Evolutionary conservation across 2,888 invertebrate species (phyloP).

Genomic region (Dorcus parallelipipedus): DNA sequence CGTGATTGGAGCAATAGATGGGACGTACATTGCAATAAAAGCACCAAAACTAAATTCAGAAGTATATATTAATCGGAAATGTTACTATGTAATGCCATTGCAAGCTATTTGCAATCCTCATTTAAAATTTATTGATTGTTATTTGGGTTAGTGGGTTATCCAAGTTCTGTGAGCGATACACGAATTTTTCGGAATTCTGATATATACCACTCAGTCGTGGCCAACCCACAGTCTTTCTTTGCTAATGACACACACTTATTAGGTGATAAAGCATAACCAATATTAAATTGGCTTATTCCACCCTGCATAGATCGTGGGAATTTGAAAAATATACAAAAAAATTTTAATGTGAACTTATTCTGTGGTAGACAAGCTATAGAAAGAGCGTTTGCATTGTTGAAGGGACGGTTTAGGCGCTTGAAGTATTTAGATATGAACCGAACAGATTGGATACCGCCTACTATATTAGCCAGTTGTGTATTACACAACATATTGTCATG

Average conservation of each 20-base stretch:
- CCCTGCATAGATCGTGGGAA: conserved; percentile 19
- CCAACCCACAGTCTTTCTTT: too few relatives aligned
- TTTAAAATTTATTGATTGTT: too few relatives aligned
- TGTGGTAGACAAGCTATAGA: conserved; percentile 19
- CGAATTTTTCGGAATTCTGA: too few relatives aligned
- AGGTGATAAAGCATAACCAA: conserved; percentile 26
- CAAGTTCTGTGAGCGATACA: too few relatives aligned
- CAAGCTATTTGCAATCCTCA: too few relatives aligned
- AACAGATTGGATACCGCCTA: conserved; percentile 16
- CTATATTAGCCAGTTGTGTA: conserved; percentile 20
- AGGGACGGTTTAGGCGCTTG: conserved; percentile 19
- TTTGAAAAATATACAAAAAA: conserved; percentile 12
- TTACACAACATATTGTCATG: conserved; percentile 24
- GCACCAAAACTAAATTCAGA: too few relatives aligned
- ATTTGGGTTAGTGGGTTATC: too few relatives aligned
- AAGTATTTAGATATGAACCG: conserved; percentile 23
- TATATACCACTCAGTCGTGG: too few relatives aligned
- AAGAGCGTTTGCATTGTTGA: conserved; percentile 18
- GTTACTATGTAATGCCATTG: too few relatives aligned
- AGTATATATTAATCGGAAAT: too few relatives aligned
- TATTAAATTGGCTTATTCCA: conserved; percentile 15
- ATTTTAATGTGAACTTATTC: conserved; percentile 14
- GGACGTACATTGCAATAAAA: too few relatives aligned
- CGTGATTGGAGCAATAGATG: too few relatives aligned
- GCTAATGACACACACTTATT: conserved; percentile 5